Percentiles rank a stretch among this genome's conserved stretches.
Evolutionary conservation across 2,888 invertebrate species (phyloP).

Genomic region (Papilio elwesi): DNA sequence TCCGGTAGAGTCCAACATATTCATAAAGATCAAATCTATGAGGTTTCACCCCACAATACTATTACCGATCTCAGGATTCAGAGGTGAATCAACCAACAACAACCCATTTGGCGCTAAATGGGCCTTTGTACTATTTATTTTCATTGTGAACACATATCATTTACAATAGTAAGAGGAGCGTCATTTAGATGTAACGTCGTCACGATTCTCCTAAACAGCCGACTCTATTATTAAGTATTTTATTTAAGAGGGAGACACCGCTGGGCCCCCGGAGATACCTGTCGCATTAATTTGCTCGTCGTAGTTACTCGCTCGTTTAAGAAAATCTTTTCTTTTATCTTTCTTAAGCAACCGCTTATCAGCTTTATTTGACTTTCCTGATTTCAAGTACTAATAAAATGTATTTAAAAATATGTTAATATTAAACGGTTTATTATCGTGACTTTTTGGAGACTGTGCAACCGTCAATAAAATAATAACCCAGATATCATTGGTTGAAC

Average conservation of each 20-base stretch:
- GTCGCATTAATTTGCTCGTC: slow-evolving; percentile 76
- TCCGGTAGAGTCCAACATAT: no score
- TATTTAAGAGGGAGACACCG: slow-evolving; percentile 72
- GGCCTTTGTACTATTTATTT: no score
- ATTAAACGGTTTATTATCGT: slow-evolving; percentile 46
- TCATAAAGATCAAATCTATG: no score
- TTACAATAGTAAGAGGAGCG: slow-evolving; percentile 57
- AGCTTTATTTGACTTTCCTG: slow-evolving; percentile 55
- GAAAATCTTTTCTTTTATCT: slow-evolving; percentile 48
- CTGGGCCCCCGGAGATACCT: slow-evolving; percentile 72
- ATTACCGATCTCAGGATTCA: no score
- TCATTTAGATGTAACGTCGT: slow-evolving; percentile 61
- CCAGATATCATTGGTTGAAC: no score
- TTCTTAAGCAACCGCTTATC: slow-evolving; percentile 57
- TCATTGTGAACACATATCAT: slow-evolving; percentile 9
- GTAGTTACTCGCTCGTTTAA: slow-evolving; percentile 50
- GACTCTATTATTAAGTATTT: slow-evolving; percentile 77
- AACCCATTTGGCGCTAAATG: no score
- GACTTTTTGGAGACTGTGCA: no score
- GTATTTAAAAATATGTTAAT: slow-evolving; percentile 51
- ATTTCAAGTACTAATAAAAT: background rate
- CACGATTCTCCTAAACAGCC: slow-evolving; percentile 63
- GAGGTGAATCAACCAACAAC: no score
- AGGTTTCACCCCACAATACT: no score
- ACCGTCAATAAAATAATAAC: no score